phyloP scores from a whole-genome alignment of 1,140 invertebrate species.

The Bombus cullumanus region DNA sequence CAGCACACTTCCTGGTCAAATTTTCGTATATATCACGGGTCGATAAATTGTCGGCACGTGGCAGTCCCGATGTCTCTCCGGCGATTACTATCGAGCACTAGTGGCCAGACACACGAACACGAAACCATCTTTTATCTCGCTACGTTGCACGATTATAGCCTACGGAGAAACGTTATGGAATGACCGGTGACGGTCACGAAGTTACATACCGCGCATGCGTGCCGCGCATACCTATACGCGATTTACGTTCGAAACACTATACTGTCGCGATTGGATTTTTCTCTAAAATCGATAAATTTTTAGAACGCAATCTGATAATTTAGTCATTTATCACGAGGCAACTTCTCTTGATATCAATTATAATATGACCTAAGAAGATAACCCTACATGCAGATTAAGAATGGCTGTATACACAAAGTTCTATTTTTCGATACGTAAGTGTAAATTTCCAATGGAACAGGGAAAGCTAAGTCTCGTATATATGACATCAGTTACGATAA shows the following conservation, averaged over 20 bases:
- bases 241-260: not conserved
- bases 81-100: not conserved
- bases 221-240: too few species aligned
- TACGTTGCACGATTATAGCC: not conserved
- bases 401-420: not conserved
- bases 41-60: constrained; percentile 34
- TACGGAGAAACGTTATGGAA: not conserved
- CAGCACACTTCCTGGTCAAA: constrained; percentile 25
- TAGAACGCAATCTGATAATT: not conserved
- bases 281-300: not conserved
- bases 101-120: not conserved
- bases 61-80: not conserved
- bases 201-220: not conserved
- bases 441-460: too few species aligned
- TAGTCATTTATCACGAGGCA: not conserved
- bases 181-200: not conserved
- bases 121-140: constrained; percentile 1
- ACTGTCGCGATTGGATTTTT: not conserved
- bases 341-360: not conserved
- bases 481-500: too few species aligned
- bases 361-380: not conserved
- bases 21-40: not conserved
- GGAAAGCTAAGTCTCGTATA: not conserved
- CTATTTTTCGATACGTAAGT: not conserved
- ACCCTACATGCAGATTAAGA: not conserved